Evolutionary conservation across 1,140 invertebrate species (phyloP), one percentile per base, ranked within the genome.

Genomic region (Drosophila santomea): DNA sequence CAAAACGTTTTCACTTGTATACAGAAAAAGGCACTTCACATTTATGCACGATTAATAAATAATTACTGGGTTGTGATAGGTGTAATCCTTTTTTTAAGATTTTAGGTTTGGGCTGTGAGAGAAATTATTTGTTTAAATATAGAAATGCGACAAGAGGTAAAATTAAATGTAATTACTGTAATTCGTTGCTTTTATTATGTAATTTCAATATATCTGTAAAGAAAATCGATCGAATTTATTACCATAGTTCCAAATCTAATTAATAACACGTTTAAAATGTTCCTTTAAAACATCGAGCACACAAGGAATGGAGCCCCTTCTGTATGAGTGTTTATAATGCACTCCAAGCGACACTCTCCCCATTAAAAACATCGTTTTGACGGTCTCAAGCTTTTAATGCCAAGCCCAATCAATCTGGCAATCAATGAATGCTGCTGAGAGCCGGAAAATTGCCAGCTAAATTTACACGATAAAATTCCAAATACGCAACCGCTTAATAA

Each of bases 401-500:
- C 25, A 45, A 52, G 55, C 66, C 47, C 66, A 69, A 55, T 55
- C 48, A 69, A 68, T 68, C 41, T 14, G 48, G 55, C 48, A 67
- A 68, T 68, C 38, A 69, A 35, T 32, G 35, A 38, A 66, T 15
- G 43, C 35, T 66, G 23, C 44, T 25, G 32, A 55, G 38, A 17
- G 35, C 39, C 25, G 25, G 17, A 41, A 69, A 71, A 71, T 48
- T 71, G 41, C 17, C 67, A 71, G 35, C 35, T 71, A 51, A 71
- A 71, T 71, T 66, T 57, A 41, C 23, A 39, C 17, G 14, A 32
- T 45, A 38, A 71, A 71, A 48, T 41, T n/a, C 20, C 48, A n/a
- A 69, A 17, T 57, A 50, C 66, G 23, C 67, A 69, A 69, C 64
- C 64, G 64, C 51, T 57, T 57, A 48, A 71, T 71, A 57, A 57